These are phyloP conservation scores for Lepidurus arcticus DNA, from an alignment of 1,140 invertebrate species.

Conservation along the genomic window DNA sequence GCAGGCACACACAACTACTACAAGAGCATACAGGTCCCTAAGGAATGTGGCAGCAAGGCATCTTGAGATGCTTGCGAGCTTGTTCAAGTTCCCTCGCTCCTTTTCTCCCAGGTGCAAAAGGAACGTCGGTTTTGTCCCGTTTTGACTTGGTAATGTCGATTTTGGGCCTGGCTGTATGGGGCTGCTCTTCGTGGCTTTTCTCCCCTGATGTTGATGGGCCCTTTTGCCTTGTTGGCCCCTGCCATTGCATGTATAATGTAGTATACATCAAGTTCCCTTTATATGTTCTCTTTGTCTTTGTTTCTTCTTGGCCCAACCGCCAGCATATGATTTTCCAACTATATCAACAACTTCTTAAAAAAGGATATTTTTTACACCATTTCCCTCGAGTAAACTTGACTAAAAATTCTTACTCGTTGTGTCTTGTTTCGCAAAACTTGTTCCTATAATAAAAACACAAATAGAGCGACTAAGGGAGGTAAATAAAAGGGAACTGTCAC, in stretches of 20 bases:
- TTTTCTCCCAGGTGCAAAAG: background rate
- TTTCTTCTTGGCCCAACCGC: background rate
- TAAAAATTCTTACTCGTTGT: background rate
- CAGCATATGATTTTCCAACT: background rate
- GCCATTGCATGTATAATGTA: constrained; percentile 19
- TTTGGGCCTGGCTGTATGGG: background rate
- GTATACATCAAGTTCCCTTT: background rate
- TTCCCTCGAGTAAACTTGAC: background rate
- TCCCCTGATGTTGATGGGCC: constrained; percentile 3
- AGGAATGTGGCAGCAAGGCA: constrained; percentile 15
- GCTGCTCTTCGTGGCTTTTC: background rate
- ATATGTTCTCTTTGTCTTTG: background rate
- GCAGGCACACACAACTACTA: background rate
- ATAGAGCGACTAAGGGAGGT: background rate
- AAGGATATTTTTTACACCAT: background rate
- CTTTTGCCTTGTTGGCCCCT: constrained; percentile 16
- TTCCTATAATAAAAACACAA: background rate
- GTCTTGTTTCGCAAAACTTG: background rate
- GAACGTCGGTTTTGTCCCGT: constrained; percentile 17
- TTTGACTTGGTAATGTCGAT: constrained; percentile 22
- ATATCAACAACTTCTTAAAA: background rate
- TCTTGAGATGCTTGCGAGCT: constrained; percentile 8
- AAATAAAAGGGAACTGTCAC: constrained; percentile 3
- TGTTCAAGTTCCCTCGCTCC: constrained; percentile 2
- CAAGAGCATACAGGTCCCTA: constrained; percentile 5